Conservation (phyloP, 1,140 invertebrate species). For the Drosophila melanica region DNA sequence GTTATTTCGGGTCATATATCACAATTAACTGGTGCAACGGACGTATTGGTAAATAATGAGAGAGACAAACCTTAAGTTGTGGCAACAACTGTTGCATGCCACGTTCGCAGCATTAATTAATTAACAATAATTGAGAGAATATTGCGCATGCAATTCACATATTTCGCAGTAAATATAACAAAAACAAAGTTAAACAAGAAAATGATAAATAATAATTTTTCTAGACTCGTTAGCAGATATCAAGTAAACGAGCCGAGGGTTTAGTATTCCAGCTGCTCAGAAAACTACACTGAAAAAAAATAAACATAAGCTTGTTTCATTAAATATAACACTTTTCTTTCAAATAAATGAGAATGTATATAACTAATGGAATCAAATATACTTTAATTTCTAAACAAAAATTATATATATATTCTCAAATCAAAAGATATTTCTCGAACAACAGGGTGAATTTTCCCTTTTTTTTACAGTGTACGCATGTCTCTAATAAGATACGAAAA, state of each 20-base stretch:
- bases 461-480: slow-evolving; percentile 18
- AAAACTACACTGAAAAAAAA: slow-evolving; percentile 2
- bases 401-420: no score
- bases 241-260: neutral
- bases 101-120: slow-evolving; percentile 24
- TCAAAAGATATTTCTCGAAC: neutral
- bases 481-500: slow-evolving; percentile 24
- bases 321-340: no score
- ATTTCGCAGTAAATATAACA: neutral
- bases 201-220: neutral
- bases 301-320: no score
- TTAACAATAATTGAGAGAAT: slow-evolving; percentile 30
- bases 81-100: neutral
- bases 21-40: slow-evolving; percentile 37
- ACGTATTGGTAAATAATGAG: slow-evolving; percentile 12
- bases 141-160: slow-evolving; percentile 1
- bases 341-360: no score
- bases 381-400: no score
- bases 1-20: slow-evolving; percentile 51
- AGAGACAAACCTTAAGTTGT: slow-evolving; percentile 6
- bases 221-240: neutral
- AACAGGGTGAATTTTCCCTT: neutral
- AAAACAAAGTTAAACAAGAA: neutral
- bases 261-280: neutral
- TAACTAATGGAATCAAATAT: neutral